Base-by-base conservation (phyloP, 2,888 invertebrate genomes). In the Hypena proboscidalis region DNA sequence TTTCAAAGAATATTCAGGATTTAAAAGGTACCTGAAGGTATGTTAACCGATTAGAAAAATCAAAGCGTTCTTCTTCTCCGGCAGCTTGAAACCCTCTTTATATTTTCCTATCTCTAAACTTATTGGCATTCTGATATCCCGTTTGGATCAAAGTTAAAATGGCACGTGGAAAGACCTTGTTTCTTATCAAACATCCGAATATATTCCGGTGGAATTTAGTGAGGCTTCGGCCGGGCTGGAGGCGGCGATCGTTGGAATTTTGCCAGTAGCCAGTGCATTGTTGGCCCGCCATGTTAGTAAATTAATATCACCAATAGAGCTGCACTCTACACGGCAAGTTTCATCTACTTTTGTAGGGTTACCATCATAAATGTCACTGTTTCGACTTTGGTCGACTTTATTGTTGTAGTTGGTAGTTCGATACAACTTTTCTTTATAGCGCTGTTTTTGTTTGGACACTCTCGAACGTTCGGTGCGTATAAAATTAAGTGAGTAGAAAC, bases 271-370 rank as follows among this genome's bases (percentile, higher is more conserved):
- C 67, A 69, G 70, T 77, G 83, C 79, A 80, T 80, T 80, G 84
- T 82, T 77, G 76, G 73, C 60, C 66, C 50, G 75, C 71, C 75
- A 78, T 80, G 80, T 80, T 78, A 79, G 77, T 85, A 81, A 85
- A 86, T 86, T 86, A 86, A 86, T 86, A 85, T 80, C 74, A 71
- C 70, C 81, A 77, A 76, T 81, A 73, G 68, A 77, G 72, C 70
- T 55, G 67, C 67, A 70, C 66, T 70, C 65, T 71, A 74, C 70
- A 69, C 64, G 62, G 70, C 62, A 69, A 62, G 58, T 68, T 71
- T 58, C 62, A 53, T 61, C 52, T 61, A 53, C 36, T 39, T 38
- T 35, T 29, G 33, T 49, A 39, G 26, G 40, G 33, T 44, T 10
- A 35, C 34, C 44, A 43, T 20, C 15, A 13, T 13, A 27, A 8